A percentile compares a stretch with the other conserved stretches of the same genome.
Evolutionary conservation across 2,113 vertebrate genomes (phyloP).

Genomic region (Forbesichthys agassizii): DNA sequence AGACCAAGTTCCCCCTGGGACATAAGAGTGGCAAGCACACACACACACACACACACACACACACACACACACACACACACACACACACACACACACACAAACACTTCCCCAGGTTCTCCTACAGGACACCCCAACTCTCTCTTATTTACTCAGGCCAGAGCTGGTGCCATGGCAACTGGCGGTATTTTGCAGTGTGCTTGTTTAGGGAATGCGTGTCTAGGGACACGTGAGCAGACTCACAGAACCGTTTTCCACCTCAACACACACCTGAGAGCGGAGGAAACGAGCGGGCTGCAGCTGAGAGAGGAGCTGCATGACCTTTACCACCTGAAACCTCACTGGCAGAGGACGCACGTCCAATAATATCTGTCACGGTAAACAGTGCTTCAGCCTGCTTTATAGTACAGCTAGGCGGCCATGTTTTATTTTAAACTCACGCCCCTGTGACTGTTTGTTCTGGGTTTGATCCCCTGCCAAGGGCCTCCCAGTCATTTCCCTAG

Average conservation of each 20-base stretch:
- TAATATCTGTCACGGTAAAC: neutral
- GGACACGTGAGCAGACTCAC: conserved; percentile 54
- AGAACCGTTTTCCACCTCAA: conserved; percentile 42
- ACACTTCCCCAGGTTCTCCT: conserved; percentile 5
- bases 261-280: conserved; percentile 26
- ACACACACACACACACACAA: neutral
- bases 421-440: neutral
- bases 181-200: conserved; percentile 69
- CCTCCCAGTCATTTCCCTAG: no score
- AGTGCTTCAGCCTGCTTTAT: neutral
- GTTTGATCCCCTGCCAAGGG: no score
- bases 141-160: conserved; percentile 58
- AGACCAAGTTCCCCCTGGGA: conserved; percentile 38
- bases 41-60: neutral
- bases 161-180: conserved; percentile 60
- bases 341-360: neutral
- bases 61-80: neutral
- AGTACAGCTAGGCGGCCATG: neutral
- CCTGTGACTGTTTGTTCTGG: neutral
- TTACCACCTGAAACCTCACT: conserved; percentile 14
- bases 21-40: conserved; percentile 30
- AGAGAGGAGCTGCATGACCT: conserved; percentile 11
- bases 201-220: conserved; percentile 57
- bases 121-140: conserved; percentile 22
- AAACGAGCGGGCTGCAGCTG: neutral